Percentiles rank a stretch among this genome's conserved stretches.
phyloP scores from a whole-genome alignment of 2,888 invertebrate species.

The Escarpia spicata region DNA sequence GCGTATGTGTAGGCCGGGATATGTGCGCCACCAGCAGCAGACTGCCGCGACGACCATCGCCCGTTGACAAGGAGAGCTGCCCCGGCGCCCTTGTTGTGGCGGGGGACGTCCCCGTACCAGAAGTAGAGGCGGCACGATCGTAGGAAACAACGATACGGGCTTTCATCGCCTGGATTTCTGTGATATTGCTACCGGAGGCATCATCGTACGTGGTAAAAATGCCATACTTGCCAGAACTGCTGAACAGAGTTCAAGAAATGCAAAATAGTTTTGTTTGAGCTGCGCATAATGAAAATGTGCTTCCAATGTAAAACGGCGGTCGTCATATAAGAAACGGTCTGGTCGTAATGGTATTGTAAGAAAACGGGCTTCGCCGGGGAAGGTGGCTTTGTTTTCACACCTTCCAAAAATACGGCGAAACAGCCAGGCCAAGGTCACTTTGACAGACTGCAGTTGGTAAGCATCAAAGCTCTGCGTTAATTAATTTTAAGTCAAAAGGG shows the following conservation, averaged over 20 bases:
- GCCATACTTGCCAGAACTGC: neutral
- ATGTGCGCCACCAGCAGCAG: neutral
- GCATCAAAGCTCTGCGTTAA: neutral
- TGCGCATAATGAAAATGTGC: neutral
- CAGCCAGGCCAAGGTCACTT: neutral
- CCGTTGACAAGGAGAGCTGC: neutral
- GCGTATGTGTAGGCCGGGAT: neutral
- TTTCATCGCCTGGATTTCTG: neutral
- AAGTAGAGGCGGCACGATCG: neutral
- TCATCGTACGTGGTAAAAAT: neutral
- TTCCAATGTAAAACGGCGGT: neutral
- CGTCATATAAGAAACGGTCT: neutral
- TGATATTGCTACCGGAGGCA: neutral
- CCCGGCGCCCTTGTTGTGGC: neutral
- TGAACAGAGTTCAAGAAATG: neutral
- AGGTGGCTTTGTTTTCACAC: neutral
- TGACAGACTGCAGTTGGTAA: neutral
- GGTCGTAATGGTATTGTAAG: neutral
- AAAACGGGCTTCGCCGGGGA: neutral
- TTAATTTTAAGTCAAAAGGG: neutral
- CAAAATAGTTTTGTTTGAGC: neutral
- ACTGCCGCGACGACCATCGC: neutral
- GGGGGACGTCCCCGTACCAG: neutral
- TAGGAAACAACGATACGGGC: neutral
- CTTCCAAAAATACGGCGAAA: neutral